Evolutionary conservation across 2,113 vertebrate genomes (phyloP).

Genomic region (Archilochus colubris): DNA sequence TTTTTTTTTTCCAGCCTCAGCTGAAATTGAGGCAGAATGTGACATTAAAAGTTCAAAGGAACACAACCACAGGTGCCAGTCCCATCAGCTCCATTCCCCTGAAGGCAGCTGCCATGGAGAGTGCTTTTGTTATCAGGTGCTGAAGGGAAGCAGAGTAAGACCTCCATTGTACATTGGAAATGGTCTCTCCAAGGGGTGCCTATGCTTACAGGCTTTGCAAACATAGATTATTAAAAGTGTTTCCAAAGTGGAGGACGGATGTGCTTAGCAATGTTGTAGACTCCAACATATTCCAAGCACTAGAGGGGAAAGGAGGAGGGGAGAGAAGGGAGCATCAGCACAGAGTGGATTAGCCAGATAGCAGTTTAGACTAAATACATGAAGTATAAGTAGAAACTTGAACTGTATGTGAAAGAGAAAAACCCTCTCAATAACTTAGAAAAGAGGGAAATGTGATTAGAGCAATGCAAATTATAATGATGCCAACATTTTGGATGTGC

Average conservation of each 20-base stretch:
- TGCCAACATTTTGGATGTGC: background rate
- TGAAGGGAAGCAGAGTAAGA: conserved; percentile 1
- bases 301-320: fast-evolving
- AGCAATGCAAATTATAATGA: background rate
- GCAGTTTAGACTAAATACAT: background rate
- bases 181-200: background rate
- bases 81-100: background rate
- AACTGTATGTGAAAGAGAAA: background rate
- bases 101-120: background rate
- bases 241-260: background rate
- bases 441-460: background rate
- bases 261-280: background rate
- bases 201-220: background rate
- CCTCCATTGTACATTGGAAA: background rate
- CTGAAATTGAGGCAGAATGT: background rate
- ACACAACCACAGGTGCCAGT: background rate
- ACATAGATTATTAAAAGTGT: background rate
- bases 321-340: background rate
- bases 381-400: background rate
- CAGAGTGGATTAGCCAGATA: background rate
- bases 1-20: background rate
- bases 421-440: conserved; percentile 6
- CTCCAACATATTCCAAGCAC: background rate
- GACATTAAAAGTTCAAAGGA: conserved; percentile 8
- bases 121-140: background rate